A percentile compares a stretch with the other conserved stretches of the same genome.
phyloP scores from a whole-genome alignment of 2,888 invertebrate species.

The Synanthedon andrenaeformis region DNA sequence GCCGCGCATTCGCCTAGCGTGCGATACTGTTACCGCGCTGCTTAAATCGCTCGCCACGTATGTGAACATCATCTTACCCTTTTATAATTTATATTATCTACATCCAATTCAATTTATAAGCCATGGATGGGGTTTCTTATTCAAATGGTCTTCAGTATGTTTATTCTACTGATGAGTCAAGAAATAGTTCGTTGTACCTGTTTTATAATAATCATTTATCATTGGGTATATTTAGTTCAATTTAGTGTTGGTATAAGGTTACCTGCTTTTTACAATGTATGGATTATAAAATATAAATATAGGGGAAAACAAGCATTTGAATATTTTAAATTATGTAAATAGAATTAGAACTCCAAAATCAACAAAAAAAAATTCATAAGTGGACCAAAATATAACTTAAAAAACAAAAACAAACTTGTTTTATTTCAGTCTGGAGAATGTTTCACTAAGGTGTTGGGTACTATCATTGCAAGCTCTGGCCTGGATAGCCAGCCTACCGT shows the following conservation, averaged over 20 bases:
- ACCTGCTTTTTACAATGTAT: too few relatives aligned
- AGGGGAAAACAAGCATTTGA: too few relatives aligned
- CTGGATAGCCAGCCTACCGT: constrained; percentile 73
- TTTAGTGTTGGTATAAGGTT: too few relatives aligned
- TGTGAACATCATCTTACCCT: constrained; percentile 11
- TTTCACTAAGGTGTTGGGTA: constrained; percentile 79
- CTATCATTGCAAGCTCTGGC: constrained; percentile 81
- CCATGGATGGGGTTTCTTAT: constrained; percentile 1
- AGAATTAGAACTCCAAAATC: too few relatives aligned
- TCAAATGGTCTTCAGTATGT: constrained; percentile 1
- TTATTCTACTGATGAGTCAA: too few relatives aligned
- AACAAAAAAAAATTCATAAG: too few relatives aligned
- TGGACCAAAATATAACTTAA: too few relatives aligned
- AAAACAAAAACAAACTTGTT: not conserved
- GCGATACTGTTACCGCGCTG: constrained; percentile 52
- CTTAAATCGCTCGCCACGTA: constrained; percentile 44
- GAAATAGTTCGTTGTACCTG: too few relatives aligned
- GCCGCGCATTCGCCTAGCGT: constrained; percentile 57
- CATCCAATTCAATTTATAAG: not conserved
- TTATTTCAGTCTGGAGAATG: constrained; percentile 41
- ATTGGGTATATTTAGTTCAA: too few relatives aligned
- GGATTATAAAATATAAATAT: too few relatives aligned
- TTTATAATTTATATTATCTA: not conserved
- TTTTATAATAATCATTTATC: too few relatives aligned
- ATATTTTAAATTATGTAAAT: too few relatives aligned